Base-by-base conservation (phyloP, 2,113 vertebrate genomes). In the Lonchura striata region DNA sequence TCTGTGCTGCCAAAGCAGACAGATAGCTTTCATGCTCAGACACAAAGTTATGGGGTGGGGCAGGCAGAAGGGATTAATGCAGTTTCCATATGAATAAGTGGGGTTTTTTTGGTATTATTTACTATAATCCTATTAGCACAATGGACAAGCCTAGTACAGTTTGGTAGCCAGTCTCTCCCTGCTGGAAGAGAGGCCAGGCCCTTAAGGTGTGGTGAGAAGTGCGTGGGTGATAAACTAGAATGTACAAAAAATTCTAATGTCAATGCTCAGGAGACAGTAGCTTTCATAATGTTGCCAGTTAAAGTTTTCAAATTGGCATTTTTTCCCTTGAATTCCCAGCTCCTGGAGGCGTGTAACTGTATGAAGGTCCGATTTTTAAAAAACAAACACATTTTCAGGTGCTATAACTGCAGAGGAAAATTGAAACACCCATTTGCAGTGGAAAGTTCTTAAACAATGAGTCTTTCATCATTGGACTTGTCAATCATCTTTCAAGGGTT, bases 171-270 rank as follows among this genome's bases (percentile, higher is more conserved):
- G 64, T 63, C 44, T 86, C 56, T 82, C 59, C 35, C 33, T 86
- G 39, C 41, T 68, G 68, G n/a, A 72, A 68, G 56, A 61, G 35
- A 79, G 44, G 56, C 21, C 0, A 0, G 75, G 53, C 46, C 49
- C 75, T 70, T 88, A 82, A 96, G 93, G 93, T 95, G 92, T 93
- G 94, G 90, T 92, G 90, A 88, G 95, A 96, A 97, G 93, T 2
- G 31, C 16, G 64, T 93, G 92, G 90, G 93, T 78, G 92, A 84
- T 87, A 33, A 81, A 75, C 19, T 44, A 46, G 49, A 92, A 90
- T 68, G 60, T 92, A 52, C 39, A 74, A 44, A 70, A 95, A 93
- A 60, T 28, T 50, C 39, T 68, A 16, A 76, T 27, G 33, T 90
- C 49, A 83, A 31, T 88, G 41, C 47, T 78, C 52, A 44, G 72